A percentile compares a stretch with the other conserved stretches of the same genome.
phyloP scores from a whole-genome alignment of 92 coral and sea anemone genomes.

The Palythoa heliodiscus region DNA sequence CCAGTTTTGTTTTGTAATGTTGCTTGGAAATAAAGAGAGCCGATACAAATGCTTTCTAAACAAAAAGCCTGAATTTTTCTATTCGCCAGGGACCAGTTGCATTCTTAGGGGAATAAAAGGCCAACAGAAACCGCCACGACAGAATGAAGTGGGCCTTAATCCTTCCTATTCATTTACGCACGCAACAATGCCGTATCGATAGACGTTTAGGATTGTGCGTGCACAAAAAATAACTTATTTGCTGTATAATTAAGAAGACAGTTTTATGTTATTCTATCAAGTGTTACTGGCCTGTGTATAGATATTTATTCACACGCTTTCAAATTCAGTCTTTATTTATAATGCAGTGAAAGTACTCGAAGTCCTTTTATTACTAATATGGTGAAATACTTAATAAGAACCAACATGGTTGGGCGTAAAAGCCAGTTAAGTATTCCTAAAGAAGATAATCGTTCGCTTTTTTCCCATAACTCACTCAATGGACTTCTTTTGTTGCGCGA shows the following conservation, averaged over 20 bases:
- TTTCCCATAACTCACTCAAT: conserved; percentile 17
- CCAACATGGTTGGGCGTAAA: background rate
- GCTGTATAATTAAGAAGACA: background rate
- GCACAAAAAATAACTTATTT: background rate
- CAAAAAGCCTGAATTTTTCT: conserved; percentile 56
- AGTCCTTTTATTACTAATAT: conserved; percentile 7
- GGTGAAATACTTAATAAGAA: background rate
- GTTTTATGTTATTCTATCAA: background rate
- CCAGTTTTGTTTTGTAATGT: conserved; percentile 11
- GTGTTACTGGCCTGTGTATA: background rate
- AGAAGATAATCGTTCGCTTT: background rate
- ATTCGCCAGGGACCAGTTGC: conserved; percentile 21
- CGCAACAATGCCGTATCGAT: background rate
- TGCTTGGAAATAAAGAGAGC: conserved; percentile 17
- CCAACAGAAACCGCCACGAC: conserved; percentile 31
- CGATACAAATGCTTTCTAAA: conserved; percentile 22
- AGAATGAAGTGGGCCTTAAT: background rate
- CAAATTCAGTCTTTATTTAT: background rate
- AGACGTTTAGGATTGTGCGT: background rate
- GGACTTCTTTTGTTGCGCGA: conserved; percentile 24
- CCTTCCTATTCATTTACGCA: background rate
- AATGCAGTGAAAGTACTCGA: conserved; percentile 6
- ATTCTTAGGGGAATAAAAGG: conserved; percentile 28
- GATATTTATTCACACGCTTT: background rate
- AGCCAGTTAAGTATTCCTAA: background rate